Evolutionary conservation across 2,888 invertebrate species (phyloP).

Genomic region (Thereva unica): DNA sequence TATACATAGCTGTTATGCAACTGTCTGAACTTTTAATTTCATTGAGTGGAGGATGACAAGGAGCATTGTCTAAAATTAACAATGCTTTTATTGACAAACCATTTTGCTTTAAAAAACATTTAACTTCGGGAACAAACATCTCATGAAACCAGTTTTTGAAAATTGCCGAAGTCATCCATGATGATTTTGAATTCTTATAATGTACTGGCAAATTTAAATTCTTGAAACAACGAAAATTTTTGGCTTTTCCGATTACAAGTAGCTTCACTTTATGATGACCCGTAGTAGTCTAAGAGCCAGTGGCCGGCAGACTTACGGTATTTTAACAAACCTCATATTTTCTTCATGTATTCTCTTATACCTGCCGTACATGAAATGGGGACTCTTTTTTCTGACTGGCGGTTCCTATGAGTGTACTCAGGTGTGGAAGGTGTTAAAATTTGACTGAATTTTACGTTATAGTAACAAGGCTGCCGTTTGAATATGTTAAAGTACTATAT

Average conservation of each 20-base stretch:
- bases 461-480: too few relatives aligned
- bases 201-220: not conserved
- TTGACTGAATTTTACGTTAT: too few relatives aligned
- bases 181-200: not conserved
- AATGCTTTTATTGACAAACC: not conserved
- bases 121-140: not conserved
- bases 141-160: not conserved
- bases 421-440: too few relatives aligned
- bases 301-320: too few relatives aligned
- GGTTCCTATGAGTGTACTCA: too few relatives aligned
- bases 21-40: not conserved
- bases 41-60: not conserved
- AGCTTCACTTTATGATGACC: not conserved
- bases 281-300: too few relatives aligned
- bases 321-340: too few relatives aligned
- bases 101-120: not conserved
- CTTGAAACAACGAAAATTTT: not conserved
- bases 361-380: too few relatives aligned
- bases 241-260: not conserved
- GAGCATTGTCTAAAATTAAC: not conserved
- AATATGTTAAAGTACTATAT: too few relatives aligned
- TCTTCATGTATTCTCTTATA: too few relatives aligned
- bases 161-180: not conserved
- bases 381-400: too few relatives aligned
- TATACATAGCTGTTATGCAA: not conserved